Conservation (phyloP, 2,888 invertebrate species). For the Ectropis crepuscularia region DNA sequence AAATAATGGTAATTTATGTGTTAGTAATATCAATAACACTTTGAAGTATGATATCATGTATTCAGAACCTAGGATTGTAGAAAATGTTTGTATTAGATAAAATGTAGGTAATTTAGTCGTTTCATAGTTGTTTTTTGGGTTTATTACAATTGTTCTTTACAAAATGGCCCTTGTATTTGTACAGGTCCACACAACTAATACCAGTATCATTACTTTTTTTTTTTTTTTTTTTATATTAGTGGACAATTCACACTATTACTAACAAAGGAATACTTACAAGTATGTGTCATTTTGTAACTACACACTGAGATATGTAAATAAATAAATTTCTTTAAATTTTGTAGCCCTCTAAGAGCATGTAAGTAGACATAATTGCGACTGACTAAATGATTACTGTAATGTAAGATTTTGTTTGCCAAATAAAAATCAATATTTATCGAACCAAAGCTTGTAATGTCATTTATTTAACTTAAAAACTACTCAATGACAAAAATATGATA, state of each 20-base stretch:
- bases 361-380: conserved; percentile 58
- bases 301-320: conserved; percentile 20
- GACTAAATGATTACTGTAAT: conserved; percentile 70
- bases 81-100: conserved; percentile 39
- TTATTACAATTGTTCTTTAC: conserved; percentile 21
- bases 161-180: conserved; percentile 15
- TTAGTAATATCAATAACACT: conserved; percentile 58
- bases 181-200: background rate
- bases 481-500: conserved; percentile 6
- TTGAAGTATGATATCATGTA: conserved; percentile 36
- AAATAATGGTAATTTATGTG: conserved; percentile 78
- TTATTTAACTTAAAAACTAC: conserved; percentile 20
- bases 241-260: too few species aligned
- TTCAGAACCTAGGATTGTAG: conserved; percentile 35
- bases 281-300: conserved; percentile 23
- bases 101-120: conserved; percentile 31
- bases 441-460: conserved; percentile 35
- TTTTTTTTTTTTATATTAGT: too few species aligned
- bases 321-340: too few species aligned
- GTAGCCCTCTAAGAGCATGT: conserved; percentile 33
- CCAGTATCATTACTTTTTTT: background rate
- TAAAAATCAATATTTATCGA: conserved; percentile 40
- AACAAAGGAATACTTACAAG: background rate
- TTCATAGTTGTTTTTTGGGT: conserved; percentile 15
- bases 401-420: conserved; percentile 51